Conservation (phyloP, 2,113 vertebrate genomes). For the Sapayoa aenigma region DNA sequence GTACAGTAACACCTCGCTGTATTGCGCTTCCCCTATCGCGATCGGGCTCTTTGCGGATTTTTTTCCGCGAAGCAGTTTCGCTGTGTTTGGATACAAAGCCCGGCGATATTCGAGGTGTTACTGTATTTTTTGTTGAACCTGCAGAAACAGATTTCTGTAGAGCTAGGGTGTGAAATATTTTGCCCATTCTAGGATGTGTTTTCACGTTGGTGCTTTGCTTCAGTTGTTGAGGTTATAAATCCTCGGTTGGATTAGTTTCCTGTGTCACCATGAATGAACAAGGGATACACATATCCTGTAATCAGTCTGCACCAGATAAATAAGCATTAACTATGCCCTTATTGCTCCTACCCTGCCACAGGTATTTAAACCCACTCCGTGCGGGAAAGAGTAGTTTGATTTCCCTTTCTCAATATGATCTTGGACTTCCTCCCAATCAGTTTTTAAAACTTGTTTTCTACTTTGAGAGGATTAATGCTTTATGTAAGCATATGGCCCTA, state of each 20-base stretch:
- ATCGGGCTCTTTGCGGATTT: too few relatives aligned
- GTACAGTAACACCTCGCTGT: too few relatives aligned
- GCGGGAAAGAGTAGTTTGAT: not conserved
- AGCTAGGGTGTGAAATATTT: not conserved
- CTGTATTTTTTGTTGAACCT: not conserved
- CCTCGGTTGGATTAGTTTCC: not conserved
- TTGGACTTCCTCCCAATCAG: not conserved
- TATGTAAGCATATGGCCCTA: not conserved
- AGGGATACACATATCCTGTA: not conserved
- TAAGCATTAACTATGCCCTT: not conserved
- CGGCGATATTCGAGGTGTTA: too few relatives aligned
- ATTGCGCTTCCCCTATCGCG: too few relatives aligned
- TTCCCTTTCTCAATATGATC: not conserved
- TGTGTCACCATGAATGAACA: not conserved
- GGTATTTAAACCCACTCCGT: not conserved
- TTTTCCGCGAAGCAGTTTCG: too few relatives aligned
- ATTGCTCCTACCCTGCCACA: not conserved
- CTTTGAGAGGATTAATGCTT: not conserved
- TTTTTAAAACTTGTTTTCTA: not conserved
- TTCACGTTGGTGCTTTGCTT: not conserved
- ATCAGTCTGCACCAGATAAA: not conserved
- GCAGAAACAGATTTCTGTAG: not conserved
- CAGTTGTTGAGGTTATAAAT: not conserved
- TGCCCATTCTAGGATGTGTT: not conserved
- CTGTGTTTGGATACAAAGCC: too few relatives aligned